A percentile compares a stretch with the other conserved stretches of the same genome.
Conservation (phyloP, 92 coral and sea anemone species). For the Palythoa grandiflora region DNA sequence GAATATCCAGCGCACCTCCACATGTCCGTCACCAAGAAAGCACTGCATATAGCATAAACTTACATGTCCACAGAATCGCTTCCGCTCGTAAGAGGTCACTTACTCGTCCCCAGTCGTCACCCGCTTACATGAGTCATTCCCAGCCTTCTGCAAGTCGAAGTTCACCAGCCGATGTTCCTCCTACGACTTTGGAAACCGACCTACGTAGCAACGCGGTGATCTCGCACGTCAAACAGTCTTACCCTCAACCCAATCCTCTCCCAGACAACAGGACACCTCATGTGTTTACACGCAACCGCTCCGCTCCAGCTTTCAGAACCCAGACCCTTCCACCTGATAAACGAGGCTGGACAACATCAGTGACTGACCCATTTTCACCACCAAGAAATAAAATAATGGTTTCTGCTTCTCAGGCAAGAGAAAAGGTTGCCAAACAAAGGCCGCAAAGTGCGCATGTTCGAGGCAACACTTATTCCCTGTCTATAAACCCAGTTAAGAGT, state of each 20-base stretch:
- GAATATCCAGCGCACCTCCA: conserved; percentile 94
- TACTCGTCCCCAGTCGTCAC: conserved; percentile 94
- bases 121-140: conserved; percentile 67
- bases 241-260: conserved; percentile 72
- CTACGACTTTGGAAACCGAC: conserved; percentile 59
- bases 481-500: conserved; percentile 79
- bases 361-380: conserved; percentile 61
- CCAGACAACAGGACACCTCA: conserved; percentile 74
- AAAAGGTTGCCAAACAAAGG: conserved; percentile 74
- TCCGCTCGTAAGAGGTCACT: conserved; percentile 65
- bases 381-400: conserved; percentile 90
- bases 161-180: conserved; percentile 43
- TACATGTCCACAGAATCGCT: conserved; percentile 83
- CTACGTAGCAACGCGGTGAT: conserved; percentile 65
- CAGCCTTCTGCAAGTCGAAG: background rate
- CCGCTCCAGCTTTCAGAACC: conserved; percentile 85
- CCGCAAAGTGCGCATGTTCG: conserved; percentile 88
- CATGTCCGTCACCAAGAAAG: conserved; percentile 78
- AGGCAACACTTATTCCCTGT: conserved; percentile 62
- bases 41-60: conserved; percentile 80
- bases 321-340: conserved; percentile 79
- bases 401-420: conserved; percentile 81
- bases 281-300: conserved; percentile 80
- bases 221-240: conserved; percentile 66
- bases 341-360: conserved; percentile 96